Percentiles rank a stretch among this genome's conserved stretches.
phyloP scores from a whole-genome alignment of 64 coral and sea anemone species.

The Orbicella faveolata region DNA sequence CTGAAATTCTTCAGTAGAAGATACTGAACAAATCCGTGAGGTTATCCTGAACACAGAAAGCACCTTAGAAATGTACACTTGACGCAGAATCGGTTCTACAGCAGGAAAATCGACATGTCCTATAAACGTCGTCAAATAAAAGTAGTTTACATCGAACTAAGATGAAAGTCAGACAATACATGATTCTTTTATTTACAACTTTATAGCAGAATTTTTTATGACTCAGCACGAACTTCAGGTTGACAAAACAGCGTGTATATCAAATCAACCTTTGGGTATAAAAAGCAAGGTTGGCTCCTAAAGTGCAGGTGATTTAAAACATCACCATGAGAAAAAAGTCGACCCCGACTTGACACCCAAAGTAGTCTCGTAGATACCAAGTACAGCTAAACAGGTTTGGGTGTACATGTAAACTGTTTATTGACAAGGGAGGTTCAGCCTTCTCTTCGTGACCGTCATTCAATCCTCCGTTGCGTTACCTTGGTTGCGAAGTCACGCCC shows the following conservation, averaged over 20 bases:
- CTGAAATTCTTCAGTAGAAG: background rate
- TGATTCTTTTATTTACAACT: conserved; percentile 41
- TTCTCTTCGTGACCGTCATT: background rate
- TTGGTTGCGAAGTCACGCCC: background rate
- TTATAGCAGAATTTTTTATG: conserved; percentile 35
- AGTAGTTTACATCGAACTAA: background rate
- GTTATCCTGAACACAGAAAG: background rate
- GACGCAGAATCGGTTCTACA: background rate
- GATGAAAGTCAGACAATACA: conserved; percentile 15
- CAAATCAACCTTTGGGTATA: conserved; percentile 11
- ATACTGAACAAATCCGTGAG: background rate
- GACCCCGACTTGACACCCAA: background rate
- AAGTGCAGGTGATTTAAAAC: background rate
- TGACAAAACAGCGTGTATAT: background rate
- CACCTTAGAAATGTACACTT: background rate
- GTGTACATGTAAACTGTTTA: background rate
- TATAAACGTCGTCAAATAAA: background rate
- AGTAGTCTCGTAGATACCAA: background rate
- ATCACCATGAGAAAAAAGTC: background rate
- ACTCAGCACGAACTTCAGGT: conserved; percentile 13
- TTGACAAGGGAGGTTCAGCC: background rate
- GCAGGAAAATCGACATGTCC: background rate
- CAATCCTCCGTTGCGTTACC: background rate
- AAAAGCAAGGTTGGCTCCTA: background rate
- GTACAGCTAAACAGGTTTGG: background rate